A percentile compares a stretch with the other conserved stretches of the same genome.
phyloP scores from a whole-genome alignment of 2,113 vertebrate genomes.

The Ovis canadensis region DNA sequence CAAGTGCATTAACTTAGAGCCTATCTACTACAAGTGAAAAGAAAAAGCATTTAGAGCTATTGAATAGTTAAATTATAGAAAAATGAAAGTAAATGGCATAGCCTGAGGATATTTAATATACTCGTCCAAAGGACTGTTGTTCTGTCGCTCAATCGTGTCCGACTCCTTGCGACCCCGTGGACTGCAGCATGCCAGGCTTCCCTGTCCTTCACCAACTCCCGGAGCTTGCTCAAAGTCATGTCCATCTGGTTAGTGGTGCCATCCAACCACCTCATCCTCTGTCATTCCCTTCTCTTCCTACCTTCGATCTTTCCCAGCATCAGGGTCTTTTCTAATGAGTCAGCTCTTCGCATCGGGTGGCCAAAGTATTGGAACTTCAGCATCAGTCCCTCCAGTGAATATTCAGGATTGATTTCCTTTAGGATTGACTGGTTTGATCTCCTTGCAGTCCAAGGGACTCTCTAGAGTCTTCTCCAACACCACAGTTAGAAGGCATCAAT shows the following conservation, averaged over 20 bases:
- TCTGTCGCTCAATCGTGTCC: accelerated
- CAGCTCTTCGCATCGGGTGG: accelerated
- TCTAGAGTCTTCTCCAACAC: neutral
- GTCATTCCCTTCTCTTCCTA: neutral
- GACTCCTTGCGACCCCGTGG: neutral
- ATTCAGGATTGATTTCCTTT: neutral
- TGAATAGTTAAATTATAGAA: neutral
- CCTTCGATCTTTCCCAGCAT: neutral
- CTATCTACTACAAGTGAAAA: neutral
- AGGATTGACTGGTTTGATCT: neutral
- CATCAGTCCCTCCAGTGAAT: neutral
- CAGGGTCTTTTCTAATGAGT: neutral
- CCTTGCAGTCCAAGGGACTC: neutral
- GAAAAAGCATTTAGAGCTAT: neutral
- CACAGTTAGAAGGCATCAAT: neutral
- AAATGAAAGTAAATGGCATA: neutral
- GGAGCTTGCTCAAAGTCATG: neutral
- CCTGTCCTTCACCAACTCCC: neutral
- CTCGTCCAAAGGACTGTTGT: neutral
- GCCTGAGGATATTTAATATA: neutral
- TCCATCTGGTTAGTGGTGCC: neutral
- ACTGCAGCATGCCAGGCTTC: neutral
- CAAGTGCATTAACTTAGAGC: neutral
- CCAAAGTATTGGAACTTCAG: neutral
- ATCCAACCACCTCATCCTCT: neutral